Evolutionary conservation across 2,113 vertebrate genomes (phyloP), one percentile per base, ranked within the genome.

Genomic region (Atractosteus spatula): DNA sequence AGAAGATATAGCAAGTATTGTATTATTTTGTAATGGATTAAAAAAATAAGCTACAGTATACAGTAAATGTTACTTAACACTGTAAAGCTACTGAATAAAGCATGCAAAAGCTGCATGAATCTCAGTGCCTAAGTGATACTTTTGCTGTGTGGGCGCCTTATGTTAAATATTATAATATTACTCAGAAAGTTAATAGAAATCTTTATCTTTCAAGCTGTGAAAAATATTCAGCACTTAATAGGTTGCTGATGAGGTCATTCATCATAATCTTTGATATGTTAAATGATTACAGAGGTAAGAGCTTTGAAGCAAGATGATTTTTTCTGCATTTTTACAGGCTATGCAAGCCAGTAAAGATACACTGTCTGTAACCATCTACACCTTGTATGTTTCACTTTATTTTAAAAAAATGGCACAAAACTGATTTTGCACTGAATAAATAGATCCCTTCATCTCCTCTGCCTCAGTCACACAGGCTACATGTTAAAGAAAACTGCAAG

Each of bases 381-480:
- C 82, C 83, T 85, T 75, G 92, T 84, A 83, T 81, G 89, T 83
- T 90, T 88, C 81, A 83, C 80, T 89, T 86, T 83, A 65, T 73
- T 75, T 72, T 71, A 78, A 70, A 73, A 67, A 67, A 72, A 66
- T 7, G 47, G 71, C 69, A 77, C 75, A 69, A 84, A 85, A 89
- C 87, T 90, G 79, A 90, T 85, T 93, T 94, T 94, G 94, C 95
- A 94, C 95, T 95, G 94, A 94, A 88, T 83, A 69, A 80, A 84
- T 86, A 90, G 89, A 75, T 87, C 81, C 86, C 88, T 83, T 86
- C 84, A 89, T 93, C 91, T 92, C 93, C 91, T 91, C 91, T 93
- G 91, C 92, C 90, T 85, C 85, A 84, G 90, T 89, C 92, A 83
- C 74, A 80, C 77, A 85, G 92, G 89, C 90, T 88, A 89, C 89